Conservation (phyloP, 2,797 vertebrate species). For the Falco berigora region DNA sequence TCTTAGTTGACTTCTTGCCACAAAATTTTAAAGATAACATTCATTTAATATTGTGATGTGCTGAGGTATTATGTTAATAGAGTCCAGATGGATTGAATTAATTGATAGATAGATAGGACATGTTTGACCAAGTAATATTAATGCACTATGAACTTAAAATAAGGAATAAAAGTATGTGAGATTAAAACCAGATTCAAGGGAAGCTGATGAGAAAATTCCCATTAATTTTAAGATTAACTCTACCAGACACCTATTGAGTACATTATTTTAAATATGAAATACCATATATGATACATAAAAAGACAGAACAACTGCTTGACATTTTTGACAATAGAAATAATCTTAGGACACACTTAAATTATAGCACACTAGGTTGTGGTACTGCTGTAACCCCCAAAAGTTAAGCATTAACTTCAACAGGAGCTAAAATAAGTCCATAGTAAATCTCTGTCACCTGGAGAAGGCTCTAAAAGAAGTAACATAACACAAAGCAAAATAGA, state of each 20-base stretch:
- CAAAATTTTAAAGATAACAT: neutral
- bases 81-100: neutral
- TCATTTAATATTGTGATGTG: neutral
- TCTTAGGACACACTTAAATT: neutral
- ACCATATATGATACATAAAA: fast-evolving
- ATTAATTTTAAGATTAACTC: neutral
- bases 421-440: neutral
- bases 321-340: neutral
- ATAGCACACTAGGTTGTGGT: neutral
- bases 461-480: neutral
- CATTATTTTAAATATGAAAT: neutral
- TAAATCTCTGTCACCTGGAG: neutral
- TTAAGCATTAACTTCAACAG: neutral
- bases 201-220: neutral
- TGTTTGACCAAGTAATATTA: neutral
- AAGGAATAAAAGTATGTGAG: neutral
- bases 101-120: neutral
- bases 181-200: neutral
- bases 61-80: neutral
- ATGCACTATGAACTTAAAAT: neutral
- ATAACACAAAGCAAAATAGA: neutral
- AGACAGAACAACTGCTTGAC: neutral
- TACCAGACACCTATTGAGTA: neutral
- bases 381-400: neutral
- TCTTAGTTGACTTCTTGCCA: neutral